Base-by-base conservation (phyloP, 2,113 vertebrate species). In the Prunella fulvescens region DNA sequence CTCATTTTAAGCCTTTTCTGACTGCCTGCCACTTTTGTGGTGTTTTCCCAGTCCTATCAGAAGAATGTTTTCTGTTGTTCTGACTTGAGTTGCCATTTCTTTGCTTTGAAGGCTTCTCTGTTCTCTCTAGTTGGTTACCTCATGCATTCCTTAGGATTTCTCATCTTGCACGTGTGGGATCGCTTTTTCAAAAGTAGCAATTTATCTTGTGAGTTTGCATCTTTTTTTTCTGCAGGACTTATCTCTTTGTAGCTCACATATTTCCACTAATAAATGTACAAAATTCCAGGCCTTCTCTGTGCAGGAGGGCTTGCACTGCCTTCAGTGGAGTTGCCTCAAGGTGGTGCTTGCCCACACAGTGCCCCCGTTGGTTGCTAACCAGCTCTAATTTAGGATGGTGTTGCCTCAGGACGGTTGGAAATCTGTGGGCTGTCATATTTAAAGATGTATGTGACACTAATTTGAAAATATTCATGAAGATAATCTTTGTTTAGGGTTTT, bases 181-280 rank as follows among this genome's bases (percentile, higher is more conserved):
- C 0, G 0, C 37, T 84, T 84, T 45, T 26, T 33, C 2, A 39
- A 37, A 73, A 80, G 25, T 3, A 23, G 22, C 3, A 0, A n/a
- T 65, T 72, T 66, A 4, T n/a, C 42, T 31, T 57, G 25, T 57
- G 54, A 65, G 48, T 73, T 77, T 66, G 4, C n/a, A 51, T 44
- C 3, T 22, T 28, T 28, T 28, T 62, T 10, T 83, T 4, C n/a
- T 48, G 20, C 22, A 19, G 57, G 54, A 39, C 53, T 64, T 9
- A 22, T 69, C 16, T 69, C 83, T 66, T 57, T 29, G 5, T 35
- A 19, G 26, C 13, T 56, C 3, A 1, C 45, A 28, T 37, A 45
- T 54, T 78, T 93, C 45, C 23, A 44, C 28, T 28, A 28, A 65
- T 35, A 50, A 72, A 44, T 3, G 8, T 37, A 3, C 31, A 42